Base-by-base conservation (phyloP, 2,797 vertebrate species). In the Hipposideros larvatus region DNA sequence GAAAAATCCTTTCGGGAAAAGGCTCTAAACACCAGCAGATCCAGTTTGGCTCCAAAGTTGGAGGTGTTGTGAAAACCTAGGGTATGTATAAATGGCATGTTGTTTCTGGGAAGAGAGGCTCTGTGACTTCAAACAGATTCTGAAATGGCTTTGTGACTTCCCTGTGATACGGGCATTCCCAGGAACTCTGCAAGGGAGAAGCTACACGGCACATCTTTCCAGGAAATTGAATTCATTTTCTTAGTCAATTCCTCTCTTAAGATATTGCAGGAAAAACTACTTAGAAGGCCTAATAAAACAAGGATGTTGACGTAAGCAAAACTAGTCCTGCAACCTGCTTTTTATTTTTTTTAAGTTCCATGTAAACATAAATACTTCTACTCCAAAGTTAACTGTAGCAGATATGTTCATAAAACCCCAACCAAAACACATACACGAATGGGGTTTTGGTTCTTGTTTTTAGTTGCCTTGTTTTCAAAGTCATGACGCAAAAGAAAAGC, bases 281-380 rank as follows among this genome's bases (percentile, higher is more conserved):
- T 55, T 10, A 28, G 70, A 51, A 70, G n/a, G 43, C 26, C 73
- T 26, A 31, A 61, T 16, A 71, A 87, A 94, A 22, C 0, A 28
- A n/a, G 37, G 71, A 59, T 77, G 48, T 9, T 43, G n/a, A 53
- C 41, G n/a, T 37, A 73, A 75, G 28, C 43, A 63, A 77, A 87
- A 48, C 34, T 57, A 70, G 73, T 46, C 43, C n/a, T 70, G 48
- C 0, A 70, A 68, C 43, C 46, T 77, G n/a, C 65, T 77, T 82
- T 65, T 68, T 65, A 34, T 66, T 57, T 48, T 93, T 22, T 66
- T 41, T 15, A 94, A 73, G 70, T 87, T 85, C 43, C 46, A 65
- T 28, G 51, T 90, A 85, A 94, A 94, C 89, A 92, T 46, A 97
- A 94, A 75, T 24, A 78, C 34, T 79, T 90, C 24, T 79, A 46